Percentiles rank a stretch among this genome's conserved stretches.
Conservation (phyloP, 2,888 invertebrate species). For the Lysandra coridon region DNA sequence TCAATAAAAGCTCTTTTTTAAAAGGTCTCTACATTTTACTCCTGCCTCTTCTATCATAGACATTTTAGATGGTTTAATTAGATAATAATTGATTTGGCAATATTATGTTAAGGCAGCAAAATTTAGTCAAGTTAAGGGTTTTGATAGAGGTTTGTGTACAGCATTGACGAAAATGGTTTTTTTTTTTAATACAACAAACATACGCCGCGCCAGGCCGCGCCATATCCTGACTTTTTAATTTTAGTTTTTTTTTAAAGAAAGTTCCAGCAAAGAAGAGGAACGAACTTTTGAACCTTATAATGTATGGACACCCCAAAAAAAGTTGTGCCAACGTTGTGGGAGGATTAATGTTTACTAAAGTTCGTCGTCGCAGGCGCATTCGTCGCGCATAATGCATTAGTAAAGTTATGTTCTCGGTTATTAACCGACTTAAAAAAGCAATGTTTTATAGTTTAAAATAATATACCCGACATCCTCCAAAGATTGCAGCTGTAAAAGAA, state of each 20-base stretch:
- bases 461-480: not conserved
- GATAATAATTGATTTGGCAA: too few species aligned
- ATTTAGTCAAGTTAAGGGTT: too few species aligned
- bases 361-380: conserved; percentile 42
- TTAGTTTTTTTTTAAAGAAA: not conserved
- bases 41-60: not conserved
- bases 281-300: not conserved
- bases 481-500: not conserved
- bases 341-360: conserved; percentile 54
- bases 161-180: too few species aligned
- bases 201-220: too few species aligned
- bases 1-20: not conserved
- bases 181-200: too few species aligned
- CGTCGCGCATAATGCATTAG: conserved; percentile 43
- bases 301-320: conserved; percentile 16
- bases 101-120: too few species aligned
- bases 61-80: too few species aligned
- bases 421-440: conserved; percentile 9
- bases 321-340: conserved; percentile 44
- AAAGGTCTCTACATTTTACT: not conserved
- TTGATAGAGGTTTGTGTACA: too few species aligned
- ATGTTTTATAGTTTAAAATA: conserved; percentile 14
- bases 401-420: conserved; percentile 40
- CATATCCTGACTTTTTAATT: not conserved
- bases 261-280: not conserved